These are phyloP conservation scores for Apotomis turbidana DNA, from an alignment of 2,888 invertebrate species.

Conservation along the genomic window DNA sequence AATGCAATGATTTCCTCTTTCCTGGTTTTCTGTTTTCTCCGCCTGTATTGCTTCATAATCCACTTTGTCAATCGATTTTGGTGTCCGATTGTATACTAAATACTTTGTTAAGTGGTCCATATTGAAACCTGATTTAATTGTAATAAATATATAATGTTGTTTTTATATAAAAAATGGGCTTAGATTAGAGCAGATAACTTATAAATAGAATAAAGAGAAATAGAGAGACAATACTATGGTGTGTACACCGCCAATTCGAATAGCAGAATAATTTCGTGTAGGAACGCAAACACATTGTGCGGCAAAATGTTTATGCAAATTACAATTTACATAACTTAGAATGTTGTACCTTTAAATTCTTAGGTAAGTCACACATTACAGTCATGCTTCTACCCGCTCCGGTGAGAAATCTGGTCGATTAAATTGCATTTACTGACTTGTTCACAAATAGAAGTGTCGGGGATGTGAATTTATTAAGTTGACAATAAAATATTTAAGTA, in stretches of 20 bases:
- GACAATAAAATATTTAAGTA: too few relatives aligned
- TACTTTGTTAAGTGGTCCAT: slow-evolving; percentile 75
- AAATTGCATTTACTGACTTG: background rate
- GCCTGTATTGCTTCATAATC: slow-evolving; percentile 68
- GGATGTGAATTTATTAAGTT: too few relatives aligned
- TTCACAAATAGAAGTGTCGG: background rate
- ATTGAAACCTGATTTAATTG: slow-evolving; percentile 28
- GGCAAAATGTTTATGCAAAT: slow-evolving; percentile 68
- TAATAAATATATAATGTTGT: background rate
- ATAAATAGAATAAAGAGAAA: too few relatives aligned
- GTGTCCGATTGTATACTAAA: slow-evolving; percentile 73
- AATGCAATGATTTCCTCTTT: slow-evolving; percentile 49
- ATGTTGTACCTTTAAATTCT: slow-evolving; percentile 46
- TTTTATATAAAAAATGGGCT: background rate
- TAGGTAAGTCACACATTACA: slow-evolving; percentile 23
- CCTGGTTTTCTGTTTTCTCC: slow-evolving; percentile 57
- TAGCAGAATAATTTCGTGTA: slow-evolving; percentile 53
- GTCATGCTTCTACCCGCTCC: background rate
- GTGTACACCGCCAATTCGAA: slow-evolving; percentile 49
- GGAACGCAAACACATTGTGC: slow-evolving; percentile 45
- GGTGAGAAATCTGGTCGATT: slow-evolving; percentile 1
- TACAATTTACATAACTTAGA: slow-evolving; percentile 57
- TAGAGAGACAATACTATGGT: slow-evolving; percentile 45
- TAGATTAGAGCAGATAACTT: slow-evolving; percentile 42
- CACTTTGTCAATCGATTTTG: slow-evolving; percentile 63